Evolutionary conservation across 2,888 invertebrate genomes (phyloP), one percentile per base, ranked within the genome.

Genomic region (Ennomos quercinarius): DNA sequence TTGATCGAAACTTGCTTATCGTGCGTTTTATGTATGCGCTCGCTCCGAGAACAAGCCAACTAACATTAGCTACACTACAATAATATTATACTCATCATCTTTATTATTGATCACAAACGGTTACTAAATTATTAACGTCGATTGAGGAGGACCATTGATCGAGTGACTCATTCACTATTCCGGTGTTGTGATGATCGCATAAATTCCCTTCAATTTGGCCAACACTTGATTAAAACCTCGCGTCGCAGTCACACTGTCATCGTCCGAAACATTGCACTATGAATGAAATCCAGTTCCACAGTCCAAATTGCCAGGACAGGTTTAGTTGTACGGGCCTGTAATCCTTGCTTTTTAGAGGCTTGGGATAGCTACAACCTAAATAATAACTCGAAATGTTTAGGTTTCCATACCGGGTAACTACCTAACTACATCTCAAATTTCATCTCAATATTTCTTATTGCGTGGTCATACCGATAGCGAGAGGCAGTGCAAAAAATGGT

Each of bases 141-240:
- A 67, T 65, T 6, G 75, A 58, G 40, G 61, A 74, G 51, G 71
- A 67, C 72, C 72, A 72, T 8, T 61, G 10, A 27, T 64, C 47
- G 0, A 71, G 67, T n/a, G 73, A 51, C 61, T 80, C 78, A 61
- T 65, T 68, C 67, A 76, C 71, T 46, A 76, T 72, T 8, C 76
- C 76, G 41, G 77, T 74, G 50, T 77, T 74, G 67, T 78, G 56
- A 80, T 72, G 53, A 79, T 64, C 37, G 74, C 76, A 51, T 79
- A 75, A 59, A 78, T 55, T 55, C 63, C 70, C 48, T 68, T 64
- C 13, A 72, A 74, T 48, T 71, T 63, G 10, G 50, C 59, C 48
- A 75, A 41, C 10, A 72, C 69, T 59, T 75, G 55, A 10, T 74
- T 63, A 62, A 77, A 78, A 8, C 68, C 64, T 0, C 54, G 49